phyloP scores from a whole-genome alignment of 37 sponge, comb jelly and placozoan species.

The Cladorhizidae sp. region DNA sequence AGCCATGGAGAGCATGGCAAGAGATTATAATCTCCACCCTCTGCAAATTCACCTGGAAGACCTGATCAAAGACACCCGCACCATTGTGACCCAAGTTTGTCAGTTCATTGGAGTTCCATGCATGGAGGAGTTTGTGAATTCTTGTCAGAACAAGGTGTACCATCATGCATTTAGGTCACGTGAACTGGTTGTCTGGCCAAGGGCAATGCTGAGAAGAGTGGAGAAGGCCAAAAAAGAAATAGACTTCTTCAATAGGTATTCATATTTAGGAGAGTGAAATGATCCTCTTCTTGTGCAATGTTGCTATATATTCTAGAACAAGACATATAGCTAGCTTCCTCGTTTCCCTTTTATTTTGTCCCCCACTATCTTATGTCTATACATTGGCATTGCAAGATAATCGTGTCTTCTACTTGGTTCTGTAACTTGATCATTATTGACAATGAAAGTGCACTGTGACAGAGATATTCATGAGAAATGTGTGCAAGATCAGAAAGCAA shows the following conservation, averaged over 20 bases:
- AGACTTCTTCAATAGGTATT: constrained; percentile 25
- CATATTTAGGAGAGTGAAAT: constrained; percentile 1
- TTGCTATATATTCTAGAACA: too few species aligned
- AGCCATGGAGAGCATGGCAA: constrained; percentile 1
- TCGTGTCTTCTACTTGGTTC: too few species aligned
- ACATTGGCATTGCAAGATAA: too few species aligned
- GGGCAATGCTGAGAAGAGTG: background rate
- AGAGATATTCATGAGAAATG: too few species aligned
- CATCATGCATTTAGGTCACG: constrained; percentile 1
- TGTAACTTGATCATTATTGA: too few species aligned
- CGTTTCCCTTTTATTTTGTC: too few species aligned
- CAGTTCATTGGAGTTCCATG: constrained; percentile 14
- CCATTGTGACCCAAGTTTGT: background rate
- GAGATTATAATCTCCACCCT: background rate
- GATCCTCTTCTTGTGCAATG: too few species aligned
- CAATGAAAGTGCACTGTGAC: too few species aligned
- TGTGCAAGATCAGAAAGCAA: too few species aligned
- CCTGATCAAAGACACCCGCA: constrained; percentile 3
- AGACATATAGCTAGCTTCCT: too few species aligned
- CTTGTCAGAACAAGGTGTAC: constrained; percentile 8
- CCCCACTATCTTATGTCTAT: too few species aligned
- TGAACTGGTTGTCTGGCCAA: constrained; percentile 22
- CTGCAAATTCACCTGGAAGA: constrained; percentile 36
- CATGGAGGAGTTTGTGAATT: constrained; percentile 11
- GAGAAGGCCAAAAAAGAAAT: background rate